Base-by-base conservation (phyloP, 2,888 invertebrate genomes). In the Limnephilus marmoratus region DNA sequence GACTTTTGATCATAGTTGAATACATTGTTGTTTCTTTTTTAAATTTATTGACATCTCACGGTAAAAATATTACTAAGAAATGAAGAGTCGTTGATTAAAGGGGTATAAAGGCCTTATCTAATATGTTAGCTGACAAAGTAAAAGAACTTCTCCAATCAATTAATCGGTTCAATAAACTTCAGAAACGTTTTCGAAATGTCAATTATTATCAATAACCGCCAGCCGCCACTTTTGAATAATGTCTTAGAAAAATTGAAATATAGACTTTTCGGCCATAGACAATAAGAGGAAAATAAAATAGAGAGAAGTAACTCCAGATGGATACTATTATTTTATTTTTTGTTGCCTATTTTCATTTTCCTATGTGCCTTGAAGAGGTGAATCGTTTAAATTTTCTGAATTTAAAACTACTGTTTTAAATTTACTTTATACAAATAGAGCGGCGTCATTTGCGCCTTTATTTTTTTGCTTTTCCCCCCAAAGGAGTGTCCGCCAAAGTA, bases 111-210 rank as follows among this genome's bases (percentile, higher is more conserved):
- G 24, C 24, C 68, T 18, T 68, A 68, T 68, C 24, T 24, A 68
- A 68, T 68, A 68, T 68, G 24, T 68, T n/a, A 24, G 68, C 24
- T 68, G 1, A 68, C 68, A 68, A 68, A 68, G 68, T 68, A 24
- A 68, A 2, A 68, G 68, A 68, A 24, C 68, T 68, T n/a, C 24
- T 68, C 7, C 24, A 24, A 53, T 53, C 18, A 53, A 53, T 68
- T 68, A 68, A 68, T 68, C 24, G 68, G 68, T 68, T 68, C 68
- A 68, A 24, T 68, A 68, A 68, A 68, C 68, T 68, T 68, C 68
- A 68, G 68, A 68, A 68, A 68, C 68, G 68, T 83, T 83, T 83
- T 83, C n/a, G 83, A 37, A 83, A 83, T 18, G 37, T 83, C 83
- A 83, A 37, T 83, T 83, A 34, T 31, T 41, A 37, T 83, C 83